Conservation (phyloP, 2,113 vertebrate species). For the Tragelaphus strepsiceros region DNA sequence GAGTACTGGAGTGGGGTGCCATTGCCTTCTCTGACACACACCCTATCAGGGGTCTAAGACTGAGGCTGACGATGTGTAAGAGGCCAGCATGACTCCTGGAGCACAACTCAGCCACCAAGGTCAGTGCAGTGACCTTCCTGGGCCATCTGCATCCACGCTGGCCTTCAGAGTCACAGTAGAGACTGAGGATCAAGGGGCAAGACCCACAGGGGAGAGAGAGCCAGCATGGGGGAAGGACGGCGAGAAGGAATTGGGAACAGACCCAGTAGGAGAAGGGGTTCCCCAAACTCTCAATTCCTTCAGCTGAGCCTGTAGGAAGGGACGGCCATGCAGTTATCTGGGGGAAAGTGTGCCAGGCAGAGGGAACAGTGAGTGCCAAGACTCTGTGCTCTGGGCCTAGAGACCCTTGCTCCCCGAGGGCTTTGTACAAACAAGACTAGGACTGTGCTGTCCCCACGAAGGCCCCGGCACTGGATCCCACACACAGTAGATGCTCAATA, state of each 20-base stretch:
- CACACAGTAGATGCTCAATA: not conserved
- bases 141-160: not conserved
- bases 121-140: not conserved
- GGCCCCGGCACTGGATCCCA: not conserved
- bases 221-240: not conserved
- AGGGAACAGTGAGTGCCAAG: not conserved
- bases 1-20: too few species aligned
- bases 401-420: not conserved
- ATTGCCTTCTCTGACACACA: too few species aligned
- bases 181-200: not conserved
- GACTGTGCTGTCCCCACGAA: not conserved
- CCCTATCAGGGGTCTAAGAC: not conserved
- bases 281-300: not conserved
- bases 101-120: not conserved
- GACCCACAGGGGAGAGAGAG: not conserved
- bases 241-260: not conserved
- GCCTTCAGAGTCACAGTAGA: not conserved
- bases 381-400: not conserved
- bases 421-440: not conserved
- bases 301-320: not conserved
- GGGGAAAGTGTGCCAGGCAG: not conserved
- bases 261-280: rapidly evolving
- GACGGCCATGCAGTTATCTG: not conserved
- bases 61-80: not conserved
- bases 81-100: not conserved